A percentile compares a stretch with the other conserved stretches of the same genome.
These are phyloP conservation scores for Brachionus koreanus DNA, from an alignment of 1,140 invertebrate species.

Conservation along the genomic window DNA sequence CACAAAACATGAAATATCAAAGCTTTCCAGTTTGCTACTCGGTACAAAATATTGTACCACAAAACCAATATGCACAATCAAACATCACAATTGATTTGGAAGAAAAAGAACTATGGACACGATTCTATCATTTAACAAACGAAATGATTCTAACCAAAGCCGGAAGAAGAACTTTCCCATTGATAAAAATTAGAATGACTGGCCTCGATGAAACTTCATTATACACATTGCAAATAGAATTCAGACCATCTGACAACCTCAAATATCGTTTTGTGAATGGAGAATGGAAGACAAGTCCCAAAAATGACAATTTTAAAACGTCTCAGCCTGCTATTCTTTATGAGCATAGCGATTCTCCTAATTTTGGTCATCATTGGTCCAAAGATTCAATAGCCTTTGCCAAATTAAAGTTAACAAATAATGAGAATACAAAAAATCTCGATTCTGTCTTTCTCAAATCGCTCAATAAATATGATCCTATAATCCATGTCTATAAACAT, in stretches of 20 bases:
- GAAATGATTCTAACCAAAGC: slow-evolving; percentile 97
- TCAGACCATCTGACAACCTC: slow-evolving; percentile 19
- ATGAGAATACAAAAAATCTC: background rate
- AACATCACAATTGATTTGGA: slow-evolving; percentile 19
- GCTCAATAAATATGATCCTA: slow-evolving; percentile 99
- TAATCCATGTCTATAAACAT: slow-evolving; percentile 88
- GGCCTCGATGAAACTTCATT: background rate
- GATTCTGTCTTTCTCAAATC: slow-evolving; percentile 86
- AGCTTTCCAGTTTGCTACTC: background rate
- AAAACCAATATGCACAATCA: background rate
- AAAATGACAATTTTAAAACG: slow-evolving; percentile 37
- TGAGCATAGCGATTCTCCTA: slow-evolving; percentile 29
- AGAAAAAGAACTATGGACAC: slow-evolving; percentile 83
- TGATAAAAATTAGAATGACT: background rate
- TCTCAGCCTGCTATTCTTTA: background rate
- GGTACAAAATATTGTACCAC: background rate
- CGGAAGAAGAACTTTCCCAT: slow-evolving; percentile 42
- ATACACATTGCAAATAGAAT: slow-evolving; percentile 32
- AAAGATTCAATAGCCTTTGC: slow-evolving; percentile 13
- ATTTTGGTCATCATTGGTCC: slow-evolving; percentile 38
- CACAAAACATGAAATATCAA: background rate
- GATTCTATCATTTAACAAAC: slow-evolving; percentile 92
- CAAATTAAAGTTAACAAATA: slow-evolving; percentile 44
- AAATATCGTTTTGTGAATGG: slow-evolving; percentile 38
- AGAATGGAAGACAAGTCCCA: slow-evolving; percentile 40